These are phyloP conservation scores for Eilema sororculum DNA, from an alignment of 2,888 invertebrate genomes.

Conservation along the genomic window DNA sequence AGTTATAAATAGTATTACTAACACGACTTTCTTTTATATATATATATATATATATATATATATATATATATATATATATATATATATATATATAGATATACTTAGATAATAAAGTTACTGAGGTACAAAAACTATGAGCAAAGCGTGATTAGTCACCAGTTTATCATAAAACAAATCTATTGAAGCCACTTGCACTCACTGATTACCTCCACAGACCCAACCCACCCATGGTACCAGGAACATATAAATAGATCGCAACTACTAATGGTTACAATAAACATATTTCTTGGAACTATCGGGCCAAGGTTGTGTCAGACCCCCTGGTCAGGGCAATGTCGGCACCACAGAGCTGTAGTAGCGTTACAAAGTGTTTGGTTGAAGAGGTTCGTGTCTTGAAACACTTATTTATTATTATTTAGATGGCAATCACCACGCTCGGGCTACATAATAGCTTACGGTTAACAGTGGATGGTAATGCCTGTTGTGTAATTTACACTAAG, in stretches of 20 bases:
- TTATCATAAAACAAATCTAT: too few relatives aligned
- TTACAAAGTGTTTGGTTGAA: background rate
- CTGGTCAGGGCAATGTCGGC: background rate
- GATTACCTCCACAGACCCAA: background rate
- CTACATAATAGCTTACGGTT: background rate
- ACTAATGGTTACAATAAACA: constrained; percentile 7
- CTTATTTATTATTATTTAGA: background rate
- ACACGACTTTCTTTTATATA: too few relatives aligned
- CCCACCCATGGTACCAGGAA: background rate
- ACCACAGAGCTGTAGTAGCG: background rate
- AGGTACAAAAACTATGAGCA: too few relatives aligned
- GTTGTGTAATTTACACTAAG: background rate
- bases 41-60: too few relatives aligned
- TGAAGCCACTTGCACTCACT: too few relatives aligned
- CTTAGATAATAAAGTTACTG: too few relatives aligned
- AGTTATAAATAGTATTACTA: too few relatives aligned
- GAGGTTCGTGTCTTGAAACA: background rate
- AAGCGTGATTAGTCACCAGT: too few relatives aligned
- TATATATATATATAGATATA: too few relatives aligned
- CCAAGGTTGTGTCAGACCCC: constrained; percentile 15
- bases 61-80: too few relatives aligned
- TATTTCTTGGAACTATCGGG: constrained; percentile 22
- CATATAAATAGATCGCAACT: constrained; percentile 2
- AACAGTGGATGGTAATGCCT: background rate
- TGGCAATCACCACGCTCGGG: background rate